Conservation (phyloP, 2,797 vertebrate genomes). For the Anomalospiza imberbis region DNA sequence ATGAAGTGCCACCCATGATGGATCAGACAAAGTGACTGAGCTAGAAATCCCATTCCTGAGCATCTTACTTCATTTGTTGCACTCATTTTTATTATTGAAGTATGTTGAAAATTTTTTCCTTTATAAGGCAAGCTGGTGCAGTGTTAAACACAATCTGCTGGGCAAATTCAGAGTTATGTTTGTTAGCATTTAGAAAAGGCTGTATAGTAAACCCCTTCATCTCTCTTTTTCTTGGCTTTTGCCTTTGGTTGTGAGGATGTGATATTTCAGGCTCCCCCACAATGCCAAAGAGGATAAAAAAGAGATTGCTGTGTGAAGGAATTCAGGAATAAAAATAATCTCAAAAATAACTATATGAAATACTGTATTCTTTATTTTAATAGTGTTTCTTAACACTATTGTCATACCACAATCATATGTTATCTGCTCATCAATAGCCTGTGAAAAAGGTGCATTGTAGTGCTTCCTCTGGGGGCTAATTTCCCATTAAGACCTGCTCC, state of each 20-base stretch:
- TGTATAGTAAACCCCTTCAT: not conserved
- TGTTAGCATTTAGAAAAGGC: not conserved
- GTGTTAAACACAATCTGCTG: not conserved
- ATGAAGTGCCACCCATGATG: not conserved
- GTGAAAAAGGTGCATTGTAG: not conserved
- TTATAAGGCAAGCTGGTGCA: not conserved
- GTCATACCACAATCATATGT: not conserved
- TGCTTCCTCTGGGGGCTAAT: not conserved
- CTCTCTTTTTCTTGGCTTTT: not conserved
- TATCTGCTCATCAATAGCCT: not conserved
- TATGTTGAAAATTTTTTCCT: not conserved
- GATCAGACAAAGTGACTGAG: not conserved
- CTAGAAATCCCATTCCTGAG: not conserved
- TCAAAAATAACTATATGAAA: not conserved
- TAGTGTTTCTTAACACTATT: not conserved
- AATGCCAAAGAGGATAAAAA: not conserved
- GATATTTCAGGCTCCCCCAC: not conserved
- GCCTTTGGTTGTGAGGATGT: not conserved
- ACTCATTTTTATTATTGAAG: not conserved
- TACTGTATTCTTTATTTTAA: not conserved
- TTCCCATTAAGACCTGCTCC: not conserved
- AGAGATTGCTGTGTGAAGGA: not conserved
- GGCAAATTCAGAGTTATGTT: not conserved
- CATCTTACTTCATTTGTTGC: not conserved
- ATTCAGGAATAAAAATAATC: not conserved